A percentile compares a stretch with the other conserved stretches of the same genome.
phyloP scores from a whole-genome alignment of 2,888 invertebrate genomes.

The Mayetiola destructor region DNA sequence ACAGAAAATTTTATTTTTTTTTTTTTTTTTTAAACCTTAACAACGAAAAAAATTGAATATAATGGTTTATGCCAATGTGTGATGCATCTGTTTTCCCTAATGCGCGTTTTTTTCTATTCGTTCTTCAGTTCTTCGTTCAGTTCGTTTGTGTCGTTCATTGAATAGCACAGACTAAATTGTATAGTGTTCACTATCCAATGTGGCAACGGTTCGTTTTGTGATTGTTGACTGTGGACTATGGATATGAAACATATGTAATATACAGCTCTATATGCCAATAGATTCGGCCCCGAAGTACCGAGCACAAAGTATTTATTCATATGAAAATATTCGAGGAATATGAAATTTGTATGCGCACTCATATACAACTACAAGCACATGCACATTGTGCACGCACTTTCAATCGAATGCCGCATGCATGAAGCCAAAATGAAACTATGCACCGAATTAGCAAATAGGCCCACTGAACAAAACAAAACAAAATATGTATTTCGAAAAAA shows the following conservation, averaged over 20 bases:
- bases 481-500: too few relatives aligned
- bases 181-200: too few relatives aligned
- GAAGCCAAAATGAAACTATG: neutral
- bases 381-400: neutral
- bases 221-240: neutral
- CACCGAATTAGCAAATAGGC: too few relatives aligned
- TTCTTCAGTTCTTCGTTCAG: too few relatives aligned
- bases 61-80: too few relatives aligned
- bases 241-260: conserved; percentile 9
- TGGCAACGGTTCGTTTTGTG: too few relatives aligned
- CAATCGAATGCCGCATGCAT: neutral
- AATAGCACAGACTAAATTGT: too few relatives aligned
- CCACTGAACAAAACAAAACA: too few relatives aligned
- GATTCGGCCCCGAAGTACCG: neutral
- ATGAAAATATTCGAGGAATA: conserved; percentile 1
- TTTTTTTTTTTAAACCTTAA: too few relatives aligned
- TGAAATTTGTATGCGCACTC: neutral
- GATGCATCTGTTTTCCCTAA: conserved; percentile 8
- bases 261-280: neutral
- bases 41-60: too few relatives aligned
- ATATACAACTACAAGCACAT: neutral
- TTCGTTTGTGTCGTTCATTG: neutral
- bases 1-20: too few relatives aligned
- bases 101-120: conserved; percentile 10
- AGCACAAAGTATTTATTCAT: neutral